Percentiles rank a stretch among this genome's conserved stretches.
Evolutionary conservation across 2,797 vertebrate species (phyloP).

Genomic region (Muscicapa striata): DNA sequence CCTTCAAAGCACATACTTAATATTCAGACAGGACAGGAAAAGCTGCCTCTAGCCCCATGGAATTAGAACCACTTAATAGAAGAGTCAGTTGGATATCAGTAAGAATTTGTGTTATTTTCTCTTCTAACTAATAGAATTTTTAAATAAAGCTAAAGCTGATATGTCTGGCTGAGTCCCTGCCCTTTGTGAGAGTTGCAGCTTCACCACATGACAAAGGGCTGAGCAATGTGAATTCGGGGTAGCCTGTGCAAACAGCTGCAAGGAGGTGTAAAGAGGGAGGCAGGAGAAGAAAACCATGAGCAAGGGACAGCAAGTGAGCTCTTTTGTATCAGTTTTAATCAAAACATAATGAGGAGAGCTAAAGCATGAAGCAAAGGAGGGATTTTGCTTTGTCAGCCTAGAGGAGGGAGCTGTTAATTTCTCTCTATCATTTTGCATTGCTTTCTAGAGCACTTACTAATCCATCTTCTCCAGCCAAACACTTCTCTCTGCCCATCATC

Average conservation of each 20-base stretch:
- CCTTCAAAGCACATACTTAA: conserved; percentile 3
- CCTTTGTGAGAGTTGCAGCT: conserved; percentile 10
- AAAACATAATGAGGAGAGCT: conserved; percentile 26
- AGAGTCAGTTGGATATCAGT: conserved; percentile 14
- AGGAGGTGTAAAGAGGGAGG: not conserved
- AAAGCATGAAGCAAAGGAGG: conserved; percentile 6
- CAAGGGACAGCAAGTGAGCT: conserved; percentile 1
- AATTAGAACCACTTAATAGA: conserved; percentile 20
- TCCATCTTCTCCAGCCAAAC: conserved; percentile 42
- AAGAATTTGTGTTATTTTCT: conserved; percentile 43
- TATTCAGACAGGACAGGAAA: conserved; percentile 28
- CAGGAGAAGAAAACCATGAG: not conserved
- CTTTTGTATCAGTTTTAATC: conserved; percentile 36
- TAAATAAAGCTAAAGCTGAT: conserved; percentile 15
- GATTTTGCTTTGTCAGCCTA: conserved; percentile 58
- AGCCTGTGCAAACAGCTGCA: not conserved
- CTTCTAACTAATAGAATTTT: conserved; percentile 29
- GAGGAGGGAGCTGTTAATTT: conserved; percentile 41
- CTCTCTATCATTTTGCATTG: conserved; percentile 39
- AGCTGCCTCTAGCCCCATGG: conserved; percentile 11
- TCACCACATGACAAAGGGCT: not conserved
- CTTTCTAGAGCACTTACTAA: conserved; percentile 32
- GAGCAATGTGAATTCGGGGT: not conserved
- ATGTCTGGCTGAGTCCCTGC: not conserved
- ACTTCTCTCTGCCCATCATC: not conserved